These are phyloP conservation scores for Sepiola atlantica DNA, from an alignment of 2,888 invertebrate genomes.

Conservation along the genomic window DNA sequence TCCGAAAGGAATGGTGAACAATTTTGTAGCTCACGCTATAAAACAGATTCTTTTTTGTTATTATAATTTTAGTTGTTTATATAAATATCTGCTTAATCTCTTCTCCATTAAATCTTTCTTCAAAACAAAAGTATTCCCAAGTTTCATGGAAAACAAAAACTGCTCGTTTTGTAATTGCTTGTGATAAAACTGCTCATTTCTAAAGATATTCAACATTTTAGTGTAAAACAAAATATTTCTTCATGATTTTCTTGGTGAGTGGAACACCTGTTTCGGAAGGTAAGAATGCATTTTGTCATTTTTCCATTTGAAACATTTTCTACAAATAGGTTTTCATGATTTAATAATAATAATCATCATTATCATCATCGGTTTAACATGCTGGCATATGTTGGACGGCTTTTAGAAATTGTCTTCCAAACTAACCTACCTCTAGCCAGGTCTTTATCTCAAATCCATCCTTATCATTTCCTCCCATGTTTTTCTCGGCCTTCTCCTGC, in stretches of 20 bases:
- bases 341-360: no score
- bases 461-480: no score
- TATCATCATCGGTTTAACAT: no score
- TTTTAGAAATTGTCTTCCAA: no score
- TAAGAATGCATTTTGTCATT: neutral
- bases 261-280: slow-evolving; percentile 10
- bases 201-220: neutral
- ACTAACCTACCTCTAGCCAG: no score
- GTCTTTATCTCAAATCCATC: no score
- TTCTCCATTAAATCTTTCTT: neutral
- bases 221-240: neutral
- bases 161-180: neutral
- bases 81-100: neutral
- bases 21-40: neutral
- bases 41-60: neutral
- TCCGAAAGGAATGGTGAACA: neutral
- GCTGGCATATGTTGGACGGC: no score
- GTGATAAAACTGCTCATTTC: neutral
- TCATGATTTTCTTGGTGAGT: neutral
- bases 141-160: neutral
- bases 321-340: no score
- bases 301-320: neutral
- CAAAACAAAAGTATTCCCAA: neutral
- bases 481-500: no score
- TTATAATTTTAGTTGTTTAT: neutral